Base-by-base conservation (phyloP, 2,113 vertebrate genomes). In the Oreochromis spilurus region DNA sequence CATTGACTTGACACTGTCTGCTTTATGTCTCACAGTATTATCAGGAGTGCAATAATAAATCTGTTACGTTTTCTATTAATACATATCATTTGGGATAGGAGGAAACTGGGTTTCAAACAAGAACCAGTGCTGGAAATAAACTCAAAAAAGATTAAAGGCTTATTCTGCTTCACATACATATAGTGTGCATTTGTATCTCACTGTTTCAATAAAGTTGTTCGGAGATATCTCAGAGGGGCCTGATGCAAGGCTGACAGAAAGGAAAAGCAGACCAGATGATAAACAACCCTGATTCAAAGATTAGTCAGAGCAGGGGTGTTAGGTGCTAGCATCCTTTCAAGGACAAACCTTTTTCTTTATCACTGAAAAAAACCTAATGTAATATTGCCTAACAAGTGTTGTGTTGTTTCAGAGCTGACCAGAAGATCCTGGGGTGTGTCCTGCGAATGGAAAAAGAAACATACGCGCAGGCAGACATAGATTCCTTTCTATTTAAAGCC, bases 401-500 rank as follows among this genome's bases (percentile, higher is more conserved):
- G 85, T 90, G 91, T 90, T 94, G 89, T 87, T 90, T 60, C 31
- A 85, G 87, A 88, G 84, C 84, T 89, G 79, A 90, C 87, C 83
- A 92, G 60, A 87, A 80, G 89, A 91, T 85, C 82, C 81, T 19
- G 70, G 95, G 94, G 95, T 92, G 95, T 94, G 90, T 92, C 87
- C 84, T 84, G 16, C 86, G 87, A 89, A 87, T 93, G 92, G 91
- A 94, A 95, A 95, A 87, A 93, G 86, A 94, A 92, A 93, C 93
- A 92, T 87, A 88, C 31, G n/a, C 53, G 9, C 57, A 93, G 82
- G 88, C 91, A 89, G 67, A 91, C 81, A 86, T 84, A 93, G 89
- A 96, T 95, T 93, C 92, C 91, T 91, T 94, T 95, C 94, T 95
- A 96, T 96, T 95, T 95, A 83, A 89, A 95, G 92, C 62, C 80